Percentiles rank a stretch among this genome's conserved stretches.
Conservation (phyloP, 2,797 vertebrate species). For the Girardinus metallicus region DNA sequence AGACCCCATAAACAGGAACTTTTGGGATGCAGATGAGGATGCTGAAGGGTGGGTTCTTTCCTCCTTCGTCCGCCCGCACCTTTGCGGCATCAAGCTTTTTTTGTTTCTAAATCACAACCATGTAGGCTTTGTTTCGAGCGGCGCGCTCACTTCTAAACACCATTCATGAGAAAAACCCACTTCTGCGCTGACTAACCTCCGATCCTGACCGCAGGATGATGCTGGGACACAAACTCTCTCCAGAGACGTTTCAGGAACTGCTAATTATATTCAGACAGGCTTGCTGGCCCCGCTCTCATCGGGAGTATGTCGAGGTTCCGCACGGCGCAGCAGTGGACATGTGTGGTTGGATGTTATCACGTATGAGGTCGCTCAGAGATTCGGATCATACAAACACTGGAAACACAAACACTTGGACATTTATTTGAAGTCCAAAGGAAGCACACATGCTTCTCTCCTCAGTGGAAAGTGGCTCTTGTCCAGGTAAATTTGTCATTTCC, state of each 20-base stretch:
- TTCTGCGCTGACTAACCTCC: conserved; percentile 58
- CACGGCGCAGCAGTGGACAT: conserved; percentile 11
- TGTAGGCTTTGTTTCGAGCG: conserved; percentile 33
- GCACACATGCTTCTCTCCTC: conserved; percentile 60
- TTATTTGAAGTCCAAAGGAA: conserved; percentile 36
- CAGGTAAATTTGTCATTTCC: conserved; percentile 62
- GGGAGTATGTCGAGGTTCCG: conserved; percentile 32
- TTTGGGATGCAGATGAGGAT: conserved; percentile 79
- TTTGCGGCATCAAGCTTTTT: conserved; percentile 63
- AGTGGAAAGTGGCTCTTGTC: conserved; percentile 55
- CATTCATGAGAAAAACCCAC: conserved; percentile 30
- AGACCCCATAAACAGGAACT: conserved; percentile 79
- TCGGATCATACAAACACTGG: conserved; percentile 11
- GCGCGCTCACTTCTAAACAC: conserved; percentile 18
- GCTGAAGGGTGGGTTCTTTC: conserved; percentile 74
- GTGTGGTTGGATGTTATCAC: conserved; percentile 22
- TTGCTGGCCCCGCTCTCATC: conserved; percentile 56
- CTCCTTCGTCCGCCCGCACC: conserved; percentile 57
- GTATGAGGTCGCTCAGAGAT: conserved; percentile 5
- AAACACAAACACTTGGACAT: conserved; percentile 7
- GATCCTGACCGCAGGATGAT: conserved; percentile 34
- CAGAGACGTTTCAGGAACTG: conserved; percentile 44
- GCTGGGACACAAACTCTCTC: conserved; percentile 40
- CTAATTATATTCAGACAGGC: conserved; percentile 32
- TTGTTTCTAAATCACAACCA: conserved; percentile 64